Evolutionary conservation across 2,888 invertebrate genomes (phyloP), one percentile per base, ranked within the genome.

Genomic region (Melikaiella ostensackeni): DNA sequence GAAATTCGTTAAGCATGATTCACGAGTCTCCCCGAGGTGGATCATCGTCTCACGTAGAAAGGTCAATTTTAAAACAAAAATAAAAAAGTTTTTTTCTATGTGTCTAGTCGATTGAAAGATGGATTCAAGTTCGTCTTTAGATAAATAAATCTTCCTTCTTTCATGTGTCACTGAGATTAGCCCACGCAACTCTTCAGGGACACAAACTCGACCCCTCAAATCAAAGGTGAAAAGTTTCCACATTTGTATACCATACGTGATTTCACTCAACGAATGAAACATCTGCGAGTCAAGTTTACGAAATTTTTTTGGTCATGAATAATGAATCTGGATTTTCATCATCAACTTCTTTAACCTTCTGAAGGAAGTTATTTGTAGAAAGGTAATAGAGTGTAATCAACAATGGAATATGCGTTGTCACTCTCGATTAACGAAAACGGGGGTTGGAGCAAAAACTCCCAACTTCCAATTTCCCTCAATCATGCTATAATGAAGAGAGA

Each of bases 151-250:
- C 24, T 21, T 42, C 42, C 42, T 13, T 38, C 63, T 42, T 64
- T 63, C 19, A 63, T 35, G 62, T n/a, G 33, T 9, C 35, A 4
- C 9, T 63, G 35, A 63, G 62, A 63, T 63, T 63, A 42, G 21
- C 50, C 21, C 50, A 64, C n/a, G 42, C 38, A 35, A 64, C 64
- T 38, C 13, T 64, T 64, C 64, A 64, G 64, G 64, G 64, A 35
- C 64, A 64, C 21, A 64, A 42, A 64, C 35, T 13, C 38, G 21
- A 24, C 5, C 24, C 5, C 64, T 24, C 24, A 38, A 64, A 64
- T 24, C 24, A 38, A 64, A 64, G 38, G 64, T 64, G 24, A 42
- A 64, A 64, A 64, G 38, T 38, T 42, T 64, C 24, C 38, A 64
- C 13, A 38, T 64, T 35, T 38, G 38, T 42, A 24, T 21, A 13